Evolutionary conservation across 2,113 vertebrate species (phyloP), one percentile per base, ranked within the genome.

Genomic region (Meleagris gallopavo): DNA sequence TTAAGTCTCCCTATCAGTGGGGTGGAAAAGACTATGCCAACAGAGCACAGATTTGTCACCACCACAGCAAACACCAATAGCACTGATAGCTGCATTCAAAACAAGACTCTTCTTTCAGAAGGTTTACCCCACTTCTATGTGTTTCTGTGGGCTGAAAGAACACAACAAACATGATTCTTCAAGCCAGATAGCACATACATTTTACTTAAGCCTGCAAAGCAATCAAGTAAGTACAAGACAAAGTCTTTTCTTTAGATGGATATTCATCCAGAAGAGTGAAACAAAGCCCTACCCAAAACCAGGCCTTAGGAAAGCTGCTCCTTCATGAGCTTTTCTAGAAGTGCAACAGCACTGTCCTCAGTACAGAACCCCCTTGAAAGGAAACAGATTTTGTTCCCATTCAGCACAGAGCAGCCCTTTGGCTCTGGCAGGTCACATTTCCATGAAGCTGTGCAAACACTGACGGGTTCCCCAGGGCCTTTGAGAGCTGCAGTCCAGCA

Each of bases 181-280:
- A 81, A 71, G 55, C 17, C 45, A 86, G 27, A 88, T 40, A 61
- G 52, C 40, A 72, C 7, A n/a, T 8, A 30, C 7, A 16, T 43
- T 84, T 78, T 38, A 86, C 14, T 75, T 52, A 50, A 55, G 14
- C 34, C 13, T 40, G 20, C 16, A 18, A 34, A 52, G 36, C 17
- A 80, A 36, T 7, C 57, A 18, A 50, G 5, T 21, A 72, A 66
- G 48, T 58, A 65, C 19, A 55, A 30, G 36, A 40, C 3, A 55
- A 9, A 4, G 6, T 12, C 69, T 48, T 25, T 10, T 30, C 52
- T 79, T 73, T 24, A 4, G 73, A 70, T 0, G 0, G 13, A 61
- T 11, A 54, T 13, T 43, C 12, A 54, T 14, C 54, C 67, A 62
- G 25, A 65, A 57, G 15, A 82, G 29, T 1, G 27, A 4, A 65